Conservation (phyloP, 2,113 vertebrate genomes). For the Tonatia bakeri region DNA sequence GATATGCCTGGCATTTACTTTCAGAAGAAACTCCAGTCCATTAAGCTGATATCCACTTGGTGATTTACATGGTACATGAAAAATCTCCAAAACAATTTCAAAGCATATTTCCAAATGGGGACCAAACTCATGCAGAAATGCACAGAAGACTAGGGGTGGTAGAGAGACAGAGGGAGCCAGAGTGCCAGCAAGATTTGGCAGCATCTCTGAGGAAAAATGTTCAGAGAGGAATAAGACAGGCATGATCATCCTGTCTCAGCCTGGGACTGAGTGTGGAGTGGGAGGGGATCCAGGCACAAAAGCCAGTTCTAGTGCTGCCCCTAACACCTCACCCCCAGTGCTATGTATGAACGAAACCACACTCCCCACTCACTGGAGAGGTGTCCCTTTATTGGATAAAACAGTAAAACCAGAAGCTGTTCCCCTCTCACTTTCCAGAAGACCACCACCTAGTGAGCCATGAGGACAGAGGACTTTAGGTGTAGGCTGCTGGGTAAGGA, state of each 20-base stretch:
- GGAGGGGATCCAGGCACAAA: not conserved
- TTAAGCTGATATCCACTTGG: not conserved
- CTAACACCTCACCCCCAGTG: no score
- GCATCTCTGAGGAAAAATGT: not conserved
- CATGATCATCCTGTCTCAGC: not conserved
- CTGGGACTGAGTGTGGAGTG: not conserved
- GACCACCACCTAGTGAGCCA: no score
- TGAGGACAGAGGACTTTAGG: not conserved
- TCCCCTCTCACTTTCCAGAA: not conserved
- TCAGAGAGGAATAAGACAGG: not conserved
- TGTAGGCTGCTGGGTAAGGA: no score
- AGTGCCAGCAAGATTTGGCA: not conserved
- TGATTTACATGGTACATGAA: not conserved
- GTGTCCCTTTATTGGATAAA: not conserved
- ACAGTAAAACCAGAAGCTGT: not conserved
- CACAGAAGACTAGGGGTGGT: no score
- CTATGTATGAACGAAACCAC: accelerated
- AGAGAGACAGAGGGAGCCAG: not conserved
- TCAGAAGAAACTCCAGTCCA: not conserved
- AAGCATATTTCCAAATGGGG: not conserved
- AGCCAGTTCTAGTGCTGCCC: not conserved
- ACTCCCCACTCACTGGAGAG: no score
- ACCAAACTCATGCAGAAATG: not conserved
- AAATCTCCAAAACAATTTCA: not conserved
- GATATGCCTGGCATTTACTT: not conserved